phyloP scores from a whole-genome alignment of 2,797 vertebrate species.

The Siniperca scherzeri region DNA sequence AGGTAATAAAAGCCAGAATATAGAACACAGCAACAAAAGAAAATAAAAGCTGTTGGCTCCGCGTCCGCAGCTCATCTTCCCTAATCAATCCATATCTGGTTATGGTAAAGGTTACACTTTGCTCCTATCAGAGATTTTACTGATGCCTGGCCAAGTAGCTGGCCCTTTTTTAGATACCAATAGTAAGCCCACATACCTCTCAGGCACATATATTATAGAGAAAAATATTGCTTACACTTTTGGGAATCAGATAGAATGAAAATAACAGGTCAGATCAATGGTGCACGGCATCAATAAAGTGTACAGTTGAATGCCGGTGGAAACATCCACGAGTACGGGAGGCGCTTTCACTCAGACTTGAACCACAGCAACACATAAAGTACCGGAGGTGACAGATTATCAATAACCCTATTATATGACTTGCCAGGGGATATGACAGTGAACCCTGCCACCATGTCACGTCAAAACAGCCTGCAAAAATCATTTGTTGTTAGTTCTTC shows the following conservation, averaged over 20 bases:
- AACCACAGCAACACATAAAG: conserved; percentile 65
- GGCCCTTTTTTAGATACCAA: conserved; percentile 29
- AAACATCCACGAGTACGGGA: conserved; percentile 37
- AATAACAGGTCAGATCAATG: conserved; percentile 54
- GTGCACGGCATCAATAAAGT: conserved; percentile 12
- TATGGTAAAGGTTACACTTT: conserved; percentile 13
- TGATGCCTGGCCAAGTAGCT: conserved; percentile 2
- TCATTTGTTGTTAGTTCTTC: conserved; percentile 9
- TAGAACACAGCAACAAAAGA: background rate
- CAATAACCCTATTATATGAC: conserved; percentile 77
- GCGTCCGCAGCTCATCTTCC: background rate
- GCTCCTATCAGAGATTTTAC: conserved; percentile 1
- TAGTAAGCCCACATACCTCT: conserved; percentile 15
- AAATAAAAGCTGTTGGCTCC: conserved; percentile 8
- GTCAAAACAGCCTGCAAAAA: conserved; percentile 46
- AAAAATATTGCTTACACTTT: conserved; percentile 9
- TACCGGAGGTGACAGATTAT: conserved; percentile 70
- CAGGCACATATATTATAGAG: background rate
- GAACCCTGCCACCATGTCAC: conserved; percentile 45
- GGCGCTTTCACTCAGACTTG: conserved; percentile 57
- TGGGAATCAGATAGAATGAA: conserved; percentile 12
- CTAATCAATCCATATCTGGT: conserved; percentile 26
- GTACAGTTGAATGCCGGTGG: conserved; percentile 11
- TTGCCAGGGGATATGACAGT: conserved; percentile 68
- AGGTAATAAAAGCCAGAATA: background rate